Percentiles rank a stretch among this genome's conserved stretches.
phyloP scores from a whole-genome alignment of 2,113 vertebrate species.

The Catagonus wagneri region DNA sequence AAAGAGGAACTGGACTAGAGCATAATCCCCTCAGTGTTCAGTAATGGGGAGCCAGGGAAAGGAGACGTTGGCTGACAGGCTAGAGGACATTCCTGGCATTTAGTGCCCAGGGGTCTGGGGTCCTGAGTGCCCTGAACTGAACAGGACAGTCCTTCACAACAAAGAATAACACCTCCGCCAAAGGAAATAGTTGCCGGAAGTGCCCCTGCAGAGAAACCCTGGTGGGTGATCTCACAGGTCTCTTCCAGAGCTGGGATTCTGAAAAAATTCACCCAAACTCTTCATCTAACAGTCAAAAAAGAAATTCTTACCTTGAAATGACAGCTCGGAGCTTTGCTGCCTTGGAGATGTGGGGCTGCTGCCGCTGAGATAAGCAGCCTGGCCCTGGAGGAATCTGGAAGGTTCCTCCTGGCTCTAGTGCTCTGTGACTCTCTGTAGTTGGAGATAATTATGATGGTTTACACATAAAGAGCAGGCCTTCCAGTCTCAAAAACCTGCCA shows the following conservation, averaged over 20 bases:
- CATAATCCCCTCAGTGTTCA: not conserved
- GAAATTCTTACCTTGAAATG: conserved; percentile 54
- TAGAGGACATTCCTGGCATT: not conserved
- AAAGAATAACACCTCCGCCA: not conserved
- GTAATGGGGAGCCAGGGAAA: not conserved
- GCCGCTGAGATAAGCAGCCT: conserved; percentile 65
- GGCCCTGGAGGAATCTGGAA: conserved; percentile 19
- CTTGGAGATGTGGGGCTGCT: conserved; percentile 31
- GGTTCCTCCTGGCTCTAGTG: not conserved
- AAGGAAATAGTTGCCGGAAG: not conserved
- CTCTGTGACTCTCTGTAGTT: conserved; percentile 4
- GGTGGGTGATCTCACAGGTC: not conserved
- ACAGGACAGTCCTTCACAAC: not conserved
- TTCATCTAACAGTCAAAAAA: conserved; percentile 31
- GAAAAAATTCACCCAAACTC: not conserved
- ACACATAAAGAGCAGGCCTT: not conserved
- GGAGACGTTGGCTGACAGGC: not conserved
- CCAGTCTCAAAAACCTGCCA: not conserved
- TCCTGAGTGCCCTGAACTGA: not conserved
- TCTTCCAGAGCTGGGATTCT: not conserved
- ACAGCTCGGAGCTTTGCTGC: conserved; percentile 56
- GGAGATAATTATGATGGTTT: conserved; percentile 27
- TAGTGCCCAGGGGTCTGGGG: not conserved
- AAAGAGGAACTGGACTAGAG: not conserved
- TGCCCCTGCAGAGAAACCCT: not conserved